These are phyloP conservation scores for Taurulus bubalis DNA, from an alignment of 2,113 vertebrate genomes.

Conservation along the genomic window DNA sequence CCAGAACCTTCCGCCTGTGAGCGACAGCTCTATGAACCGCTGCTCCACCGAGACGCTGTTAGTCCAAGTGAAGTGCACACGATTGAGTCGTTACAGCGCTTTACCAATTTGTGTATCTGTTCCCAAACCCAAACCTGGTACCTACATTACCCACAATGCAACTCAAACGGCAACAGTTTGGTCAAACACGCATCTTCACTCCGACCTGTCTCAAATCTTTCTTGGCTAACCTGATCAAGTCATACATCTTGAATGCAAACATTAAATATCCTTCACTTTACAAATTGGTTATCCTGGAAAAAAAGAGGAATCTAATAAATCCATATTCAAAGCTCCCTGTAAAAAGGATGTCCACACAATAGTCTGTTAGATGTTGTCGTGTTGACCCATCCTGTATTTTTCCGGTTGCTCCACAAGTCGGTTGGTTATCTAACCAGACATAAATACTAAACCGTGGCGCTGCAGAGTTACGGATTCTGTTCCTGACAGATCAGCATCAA, in stretches of 20 bases:
- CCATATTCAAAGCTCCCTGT: background rate
- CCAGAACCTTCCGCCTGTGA: background rate
- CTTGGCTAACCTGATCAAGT: background rate
- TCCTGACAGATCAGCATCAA: background rate
- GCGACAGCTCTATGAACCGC: background rate
- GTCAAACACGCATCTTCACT: background rate
- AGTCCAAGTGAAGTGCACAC: no score
- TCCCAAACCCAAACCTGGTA: background rate
- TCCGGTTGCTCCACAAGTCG: background rate
- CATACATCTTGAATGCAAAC: background rate
- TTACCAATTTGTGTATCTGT: background rate
- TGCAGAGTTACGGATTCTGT: slow-evolving; percentile 21
- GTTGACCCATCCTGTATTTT: background rate
- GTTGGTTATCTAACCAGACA: background rate
- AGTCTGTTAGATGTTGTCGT: background rate
- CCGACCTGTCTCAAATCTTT: background rate
- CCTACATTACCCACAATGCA: slow-evolving; percentile 1
- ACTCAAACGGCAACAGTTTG: background rate
- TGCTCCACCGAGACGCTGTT: background rate
- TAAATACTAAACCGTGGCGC: background rate
- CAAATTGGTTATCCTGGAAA: background rate
- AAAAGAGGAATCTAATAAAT: background rate
- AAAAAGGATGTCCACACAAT: background rate
- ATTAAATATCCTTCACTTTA: background rate
- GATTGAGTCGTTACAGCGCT: background rate